A percentile compares a stretch with the other conserved stretches of the same genome.
These are phyloP conservation scores for Arothron firmamentum DNA, from an alignment of 2,113 vertebrate species.

Conservation along the genomic window DNA sequence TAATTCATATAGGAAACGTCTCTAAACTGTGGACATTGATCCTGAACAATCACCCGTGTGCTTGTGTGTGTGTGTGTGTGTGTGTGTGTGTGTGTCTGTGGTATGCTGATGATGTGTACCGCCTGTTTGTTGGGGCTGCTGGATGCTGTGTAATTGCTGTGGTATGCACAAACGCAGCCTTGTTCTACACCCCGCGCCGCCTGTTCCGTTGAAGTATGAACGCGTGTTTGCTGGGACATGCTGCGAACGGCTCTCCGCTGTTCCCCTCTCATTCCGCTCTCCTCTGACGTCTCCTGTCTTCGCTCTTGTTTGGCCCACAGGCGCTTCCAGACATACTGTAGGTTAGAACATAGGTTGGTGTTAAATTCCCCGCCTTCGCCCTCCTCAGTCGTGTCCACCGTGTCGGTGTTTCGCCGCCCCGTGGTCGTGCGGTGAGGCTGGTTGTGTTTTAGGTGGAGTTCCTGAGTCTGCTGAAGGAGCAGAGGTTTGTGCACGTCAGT, in stretches of 20 bases:
- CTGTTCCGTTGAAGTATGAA: slow-evolving; percentile 58
- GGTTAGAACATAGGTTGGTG: slow-evolving; percentile 81
- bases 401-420: slow-evolving; percentile 61
- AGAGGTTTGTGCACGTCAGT: slow-evolving; percentile 75
- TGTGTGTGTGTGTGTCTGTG: slow-evolving; percentile 18
- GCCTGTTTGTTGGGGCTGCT: slow-evolving; percentile 42
- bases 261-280: slow-evolving; percentile 76
- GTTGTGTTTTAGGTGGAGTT: slow-evolving; percentile 86
- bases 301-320: slow-evolving; percentile 78
- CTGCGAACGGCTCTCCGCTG: slow-evolving; percentile 58
- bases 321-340: slow-evolving; percentile 61
- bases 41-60: too few relatives aligned
- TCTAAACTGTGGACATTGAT: too few relatives aligned
- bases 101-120: slow-evolving; percentile 38
- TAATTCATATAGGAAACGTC: too few relatives aligned
- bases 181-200: slow-evolving; percentile 6
- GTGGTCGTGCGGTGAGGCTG: too few relatives aligned
- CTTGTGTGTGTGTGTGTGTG: too few relatives aligned
- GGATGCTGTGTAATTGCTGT: slow-evolving; percentile 60
- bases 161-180: slow-evolving; percentile 61
- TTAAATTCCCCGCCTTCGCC: too few relatives aligned
- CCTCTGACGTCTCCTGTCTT: slow-evolving; percentile 76
- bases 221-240: slow-evolving; percentile 85
- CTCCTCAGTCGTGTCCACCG: too few relatives aligned
- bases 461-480: slow-evolving; percentile 84